These are phyloP conservation scores for Gadopsis marmoratus DNA, from an alignment of 2,797 vertebrate species.

Conservation along the genomic window DNA sequence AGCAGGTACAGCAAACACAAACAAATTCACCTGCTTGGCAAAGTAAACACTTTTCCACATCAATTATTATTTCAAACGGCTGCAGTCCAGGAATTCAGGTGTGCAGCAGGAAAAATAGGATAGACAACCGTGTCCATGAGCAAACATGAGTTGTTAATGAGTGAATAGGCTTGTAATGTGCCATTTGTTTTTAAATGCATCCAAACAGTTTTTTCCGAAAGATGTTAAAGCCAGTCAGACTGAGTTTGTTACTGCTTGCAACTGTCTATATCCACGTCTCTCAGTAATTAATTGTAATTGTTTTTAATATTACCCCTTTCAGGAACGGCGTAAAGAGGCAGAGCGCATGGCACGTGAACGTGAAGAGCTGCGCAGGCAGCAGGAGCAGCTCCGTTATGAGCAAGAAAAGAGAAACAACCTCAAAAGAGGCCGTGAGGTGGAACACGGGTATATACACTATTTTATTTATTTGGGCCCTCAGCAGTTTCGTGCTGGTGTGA, in stretches of 20 bases:
- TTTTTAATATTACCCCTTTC: not conserved
- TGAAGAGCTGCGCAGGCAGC: conserved; percentile 95
- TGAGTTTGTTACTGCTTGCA: not conserved
- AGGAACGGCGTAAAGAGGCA: conserved; percentile 96
- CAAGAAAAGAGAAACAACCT: conserved; percentile 97
- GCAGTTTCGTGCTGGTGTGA: not conserved
- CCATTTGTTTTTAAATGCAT: not conserved
- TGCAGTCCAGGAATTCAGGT: not conserved
- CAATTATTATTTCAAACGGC: not conserved
- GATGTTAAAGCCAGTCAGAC: not conserved
- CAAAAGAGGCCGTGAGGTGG: conserved; percentile 94
- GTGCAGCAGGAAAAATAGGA: not conserved
- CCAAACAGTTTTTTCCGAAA: not conserved
- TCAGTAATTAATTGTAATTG: not conserved
- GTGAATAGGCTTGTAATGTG: not conserved
- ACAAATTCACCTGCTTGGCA: not conserved
- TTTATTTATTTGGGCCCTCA: not conserved
- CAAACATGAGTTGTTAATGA: not conserved
- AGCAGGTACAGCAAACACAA: conserved; percentile 88
- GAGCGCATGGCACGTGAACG: conserved; percentile 96
- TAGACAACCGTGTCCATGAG: not conserved
- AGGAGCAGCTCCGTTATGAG: conserved; percentile 97
- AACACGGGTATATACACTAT: conserved; percentile 88
- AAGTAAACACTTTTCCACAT: not conserved
- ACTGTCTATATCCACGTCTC: not conserved